Evolutionary conservation across 2,797 vertebrate genomes (phyloP), one percentile per base, ranked within the genome.

Genomic region (Muraenolepis orangiensis): DNA sequence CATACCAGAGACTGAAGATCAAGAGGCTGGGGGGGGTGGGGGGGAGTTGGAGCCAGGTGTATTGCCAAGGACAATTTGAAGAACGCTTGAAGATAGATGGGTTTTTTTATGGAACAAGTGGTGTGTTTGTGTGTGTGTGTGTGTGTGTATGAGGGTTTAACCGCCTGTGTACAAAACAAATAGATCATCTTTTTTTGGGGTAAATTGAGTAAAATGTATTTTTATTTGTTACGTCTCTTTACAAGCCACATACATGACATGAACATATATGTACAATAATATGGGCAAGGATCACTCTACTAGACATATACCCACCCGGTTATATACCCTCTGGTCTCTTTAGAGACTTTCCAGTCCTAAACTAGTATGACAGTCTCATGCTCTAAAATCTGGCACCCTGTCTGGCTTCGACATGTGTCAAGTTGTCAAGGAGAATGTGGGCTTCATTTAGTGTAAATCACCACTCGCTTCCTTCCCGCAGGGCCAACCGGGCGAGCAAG

Each of bases 401-500:
- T n/a, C n/a, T n/a, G n/a, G n/a, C n/a, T n/a, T n/a, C n/a, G n/a
- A n/a, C n/a, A n/a, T n/a, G n/a, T n/a, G n/a, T n/a, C n/a, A n/a
- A n/a, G n/a, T n/a, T n/a, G n/a, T 57, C 51, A n/a, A 57, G 51
- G 51, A 57, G 20, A n/a, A 6, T 10, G 51, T n/a, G 51, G 3
- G 51, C 61, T 81, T 70, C 70, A 70, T 46, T 66, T 57, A n/a
- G n/a, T n/a, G n/a, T n/a, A 70, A 67, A 61, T 78, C 72, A 18
- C 34, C 57, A 30, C 69, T 84, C 72, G 61, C 77, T 80, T 84
- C 78, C 80, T 28, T 6, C 81, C 84, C 78, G 79, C 89, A 98
- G 98, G 97, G 98, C 88, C 95, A 96, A 74, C 95, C 95, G 82
- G 98, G 98, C 30, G 96, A 98, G 40, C 92, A 93, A 12, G 98